Percentiles rank a stretch among this genome's conserved stretches.
Conservation (phyloP, 1,140 invertebrate genomes). For the Cherax quadricarinatus region DNA sequence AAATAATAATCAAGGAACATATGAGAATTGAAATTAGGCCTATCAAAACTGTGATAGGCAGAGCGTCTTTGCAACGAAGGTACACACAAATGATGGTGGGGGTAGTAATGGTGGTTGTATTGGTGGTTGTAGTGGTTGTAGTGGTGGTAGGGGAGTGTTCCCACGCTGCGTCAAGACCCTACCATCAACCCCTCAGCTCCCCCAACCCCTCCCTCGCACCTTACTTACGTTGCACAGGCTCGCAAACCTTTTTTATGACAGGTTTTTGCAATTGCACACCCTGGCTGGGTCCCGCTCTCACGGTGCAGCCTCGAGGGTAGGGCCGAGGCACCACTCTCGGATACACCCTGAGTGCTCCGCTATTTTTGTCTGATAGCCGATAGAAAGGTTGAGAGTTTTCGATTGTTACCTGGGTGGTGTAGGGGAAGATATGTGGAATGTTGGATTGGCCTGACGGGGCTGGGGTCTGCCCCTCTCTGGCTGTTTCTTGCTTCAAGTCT, state of each 20-base stretch:
- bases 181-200: constrained; percentile 2
- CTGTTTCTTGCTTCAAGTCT: neutral
- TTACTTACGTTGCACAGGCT: constrained; percentile 67
- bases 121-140: constrained; percentile 10
- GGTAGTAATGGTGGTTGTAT: neutral
- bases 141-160: constrained; percentile 31
- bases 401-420: constrained; percentile 60
- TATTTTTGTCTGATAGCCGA: constrained; percentile 63
- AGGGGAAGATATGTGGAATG: constrained; percentile 37
- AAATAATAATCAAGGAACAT: neutral
- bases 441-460: constrained; percentile 29
- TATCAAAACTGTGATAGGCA: neutral
- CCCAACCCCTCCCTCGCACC: constrained; percentile 13
- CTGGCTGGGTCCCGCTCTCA: constrained; percentile 38
- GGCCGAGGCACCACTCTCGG: constrained; percentile 36
- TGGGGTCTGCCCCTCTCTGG: neutral
- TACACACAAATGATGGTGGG: neutral
- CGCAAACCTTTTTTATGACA: constrained; percentile 66
- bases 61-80: neutral
- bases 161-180: neutral
- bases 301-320: constrained; percentile 25
- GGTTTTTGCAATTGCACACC: constrained; percentile 67
- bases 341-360: constrained; percentile 60
- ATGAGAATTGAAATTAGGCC: neutral
- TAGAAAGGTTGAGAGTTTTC: constrained; percentile 66